Conservation (phyloP, 2,113 vertebrate genomes). For the Dendropsophus ebraccatus region DNA sequence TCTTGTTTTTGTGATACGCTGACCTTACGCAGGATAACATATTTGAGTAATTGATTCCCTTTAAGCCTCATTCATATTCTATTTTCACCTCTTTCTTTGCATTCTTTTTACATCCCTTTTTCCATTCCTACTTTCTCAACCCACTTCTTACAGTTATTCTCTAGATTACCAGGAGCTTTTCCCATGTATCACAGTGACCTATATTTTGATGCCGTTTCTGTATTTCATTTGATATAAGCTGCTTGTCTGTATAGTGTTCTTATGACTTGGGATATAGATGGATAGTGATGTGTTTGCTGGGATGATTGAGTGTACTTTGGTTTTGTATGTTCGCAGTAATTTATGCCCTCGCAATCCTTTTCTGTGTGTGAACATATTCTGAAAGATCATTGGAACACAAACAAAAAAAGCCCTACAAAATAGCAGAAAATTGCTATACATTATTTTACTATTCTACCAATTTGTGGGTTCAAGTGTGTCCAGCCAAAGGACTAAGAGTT, state of each 20-base stretch:
- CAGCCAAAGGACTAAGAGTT: not conserved
- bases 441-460: not conserved
- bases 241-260: conserved; percentile 11
- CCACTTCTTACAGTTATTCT: not conserved
- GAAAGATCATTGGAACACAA: not conserved
- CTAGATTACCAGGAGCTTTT: not conserved
- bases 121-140: not conserved
- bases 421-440: not conserved
- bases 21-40: not conserved
- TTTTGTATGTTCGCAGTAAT: not conserved
- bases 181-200: not conserved
- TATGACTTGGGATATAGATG: not conserved
- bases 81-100: not conserved
- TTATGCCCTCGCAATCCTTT: not conserved
- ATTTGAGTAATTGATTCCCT: not conserved
- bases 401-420: not conserved
- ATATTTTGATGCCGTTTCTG: not conserved
- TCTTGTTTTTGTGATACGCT: no score
- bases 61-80: not conserved
- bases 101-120: not conserved
- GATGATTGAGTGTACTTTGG: not conserved
- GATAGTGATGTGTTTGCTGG: not conserved
- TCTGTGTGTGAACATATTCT: not conserved
- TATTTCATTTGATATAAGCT: conserved; percentile 15
- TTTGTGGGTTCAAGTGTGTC: not conserved